phyloP scores from a whole-genome alignment of 2,113 vertebrate genomes.

The Tautogolabrus adspersus region DNA sequence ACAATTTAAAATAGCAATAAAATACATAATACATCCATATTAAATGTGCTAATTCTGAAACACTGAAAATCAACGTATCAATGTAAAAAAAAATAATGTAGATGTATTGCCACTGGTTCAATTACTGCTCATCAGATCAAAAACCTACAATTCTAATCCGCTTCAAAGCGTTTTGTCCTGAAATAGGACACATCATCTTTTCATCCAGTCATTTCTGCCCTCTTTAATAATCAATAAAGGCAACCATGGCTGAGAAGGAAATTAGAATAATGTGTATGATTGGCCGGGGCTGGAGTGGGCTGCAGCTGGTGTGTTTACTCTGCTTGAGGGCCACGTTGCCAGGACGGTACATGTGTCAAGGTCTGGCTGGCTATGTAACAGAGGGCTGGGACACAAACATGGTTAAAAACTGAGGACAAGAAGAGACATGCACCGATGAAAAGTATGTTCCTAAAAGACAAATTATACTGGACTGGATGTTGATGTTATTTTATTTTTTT shows the following conservation, averaged over 20 bases:
- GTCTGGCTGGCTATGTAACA: conserved; percentile 27
- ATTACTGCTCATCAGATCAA: neutral
- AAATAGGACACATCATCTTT: neutral
- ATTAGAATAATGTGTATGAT: conserved; percentile 60
- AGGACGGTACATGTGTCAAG: conserved; percentile 34
- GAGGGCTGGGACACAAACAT: conserved; percentile 9
- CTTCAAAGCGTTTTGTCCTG: conserved; percentile 14
- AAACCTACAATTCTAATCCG: neutral
- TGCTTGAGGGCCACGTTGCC: conserved; percentile 55
- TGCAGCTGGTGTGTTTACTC: conserved; percentile 51
- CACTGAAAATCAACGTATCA: neutral
- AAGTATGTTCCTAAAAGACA: conserved; percentile 5
- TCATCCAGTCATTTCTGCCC: conserved; percentile 20
- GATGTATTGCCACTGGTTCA: neutral
- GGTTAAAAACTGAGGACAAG: neutral
- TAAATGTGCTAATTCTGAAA: too few species aligned
- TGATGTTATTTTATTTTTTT: neutral
- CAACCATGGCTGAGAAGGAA: conserved; percentile 65
- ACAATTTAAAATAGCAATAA: too few species aligned
- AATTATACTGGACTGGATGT: neutral
- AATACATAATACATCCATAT: too few species aligned
- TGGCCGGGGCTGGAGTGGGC: conserved; percentile 28
- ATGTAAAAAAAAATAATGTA: neutral
- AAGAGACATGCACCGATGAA: neutral
- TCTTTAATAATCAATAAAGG: conserved; percentile 53